Evolutionary conservation across 2,113 vertebrate genomes (phyloP), one percentile per base, ranked within the genome.

Genomic region (Prionailurus viverrinus): DNA sequence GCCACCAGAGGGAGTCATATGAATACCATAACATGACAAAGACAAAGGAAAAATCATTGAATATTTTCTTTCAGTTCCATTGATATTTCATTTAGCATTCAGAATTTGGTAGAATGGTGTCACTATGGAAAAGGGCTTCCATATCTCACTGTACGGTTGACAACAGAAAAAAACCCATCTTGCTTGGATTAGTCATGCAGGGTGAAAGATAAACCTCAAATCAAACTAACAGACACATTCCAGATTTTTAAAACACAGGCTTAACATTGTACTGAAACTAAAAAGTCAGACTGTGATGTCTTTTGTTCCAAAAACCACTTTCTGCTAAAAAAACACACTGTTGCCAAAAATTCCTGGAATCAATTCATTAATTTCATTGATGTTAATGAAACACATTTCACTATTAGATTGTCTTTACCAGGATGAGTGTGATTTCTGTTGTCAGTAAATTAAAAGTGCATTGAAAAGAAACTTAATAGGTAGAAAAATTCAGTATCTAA

Each of bases 1-100:
- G 96, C 98, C 98, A 99, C 98, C 98, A 99, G 98, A 99, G 98
- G 98, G 98, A 98, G 98, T 98, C 58, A 89, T 97, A 87, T 95
- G 98, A 98, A 98, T 98, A 73, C 85, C 53, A 69, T 96, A 98
- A 93, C 51, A 86, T 97, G 83, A 94, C 39, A 63, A 25, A 95
- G 89, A 66, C 84, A 45, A 85, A 31, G 79, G 25, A 84, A 92
- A 69, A 85, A 96, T 95, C 66, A 96, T 95, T 11, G 48, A 58
- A 0, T 91, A 74, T 83, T 93, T 97, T 87, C 19, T 92, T 82
- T 36, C 69, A 81, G n/a, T 79, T 80, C 18, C 39, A 84, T 4
- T 87, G 73, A 81, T 27, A 95, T 84, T 92, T 88, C 29, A 94
- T 27, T 14, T 33, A 92, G 13, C 9, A 33, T 88, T 97, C 80